Percentiles rank a stretch among this genome's conserved stretches.
Conservation (phyloP, 2,113 vertebrate genomes). For the Oryzias melastigma region DNA sequence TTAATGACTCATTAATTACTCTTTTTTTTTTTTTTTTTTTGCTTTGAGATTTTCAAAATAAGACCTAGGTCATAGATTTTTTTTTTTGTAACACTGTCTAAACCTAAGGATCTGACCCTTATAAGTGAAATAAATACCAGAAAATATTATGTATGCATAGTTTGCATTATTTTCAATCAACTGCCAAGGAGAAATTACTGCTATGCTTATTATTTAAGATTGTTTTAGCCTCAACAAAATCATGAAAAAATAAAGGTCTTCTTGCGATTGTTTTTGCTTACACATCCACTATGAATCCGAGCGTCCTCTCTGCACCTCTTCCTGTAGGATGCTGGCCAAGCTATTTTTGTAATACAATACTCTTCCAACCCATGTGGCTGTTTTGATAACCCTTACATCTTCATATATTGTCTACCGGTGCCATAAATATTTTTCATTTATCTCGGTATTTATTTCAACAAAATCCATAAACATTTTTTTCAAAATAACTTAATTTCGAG, state of each 20-base stretch:
- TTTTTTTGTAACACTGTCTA: too few relatives aligned
- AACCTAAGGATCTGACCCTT: too few relatives aligned
- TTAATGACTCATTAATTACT: too few relatives aligned
- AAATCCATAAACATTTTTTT: background rate
- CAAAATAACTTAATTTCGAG: conserved; percentile 18
- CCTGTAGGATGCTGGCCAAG: conserved; percentile 48
- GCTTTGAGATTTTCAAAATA: too few relatives aligned
- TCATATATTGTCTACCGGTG: background rate
- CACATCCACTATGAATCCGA: conserved; percentile 35
- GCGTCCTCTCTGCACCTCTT: conserved; percentile 42
- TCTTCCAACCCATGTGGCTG: background rate
- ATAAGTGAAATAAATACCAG: too few relatives aligned
- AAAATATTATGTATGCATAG: too few relatives aligned
- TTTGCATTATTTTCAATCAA: too few relatives aligned
- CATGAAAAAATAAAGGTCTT: background rate
- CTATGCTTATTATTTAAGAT: too few relatives aligned
- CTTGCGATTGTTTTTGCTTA: conserved; percentile 17
- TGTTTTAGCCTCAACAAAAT: too few relatives aligned
- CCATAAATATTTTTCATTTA: background rate
- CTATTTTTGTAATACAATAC: conserved; percentile 50
- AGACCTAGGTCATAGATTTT: too few relatives aligned
- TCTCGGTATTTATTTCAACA: background rate
- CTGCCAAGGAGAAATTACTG: too few relatives aligned
- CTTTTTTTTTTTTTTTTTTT: too few relatives aligned
- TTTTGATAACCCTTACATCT: background rate